Evolutionary conservation across 2,113 vertebrate genomes (phyloP).

Genomic region (Oplegnathus fasciatus): DNA sequence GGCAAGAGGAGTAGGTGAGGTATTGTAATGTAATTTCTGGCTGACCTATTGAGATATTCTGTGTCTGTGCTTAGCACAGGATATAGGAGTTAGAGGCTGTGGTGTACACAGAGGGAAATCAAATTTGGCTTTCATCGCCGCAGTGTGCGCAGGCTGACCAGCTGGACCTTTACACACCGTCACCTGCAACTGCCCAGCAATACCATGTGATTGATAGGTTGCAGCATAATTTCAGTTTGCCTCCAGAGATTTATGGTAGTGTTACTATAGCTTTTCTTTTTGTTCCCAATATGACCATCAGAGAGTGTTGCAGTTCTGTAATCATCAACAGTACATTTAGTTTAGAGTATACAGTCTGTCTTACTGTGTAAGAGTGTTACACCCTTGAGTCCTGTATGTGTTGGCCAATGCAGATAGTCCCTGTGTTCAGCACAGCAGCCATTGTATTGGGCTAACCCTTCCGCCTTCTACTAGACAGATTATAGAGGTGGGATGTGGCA

Average conservation of each 20-base stretch:
- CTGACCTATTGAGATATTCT: slow-evolving; percentile 41
- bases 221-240: slow-evolving; percentile 6
- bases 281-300: not conserved
- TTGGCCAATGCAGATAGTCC: not conserved
- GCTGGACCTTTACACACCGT: slow-evolving; percentile 5
- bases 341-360: no score
- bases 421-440: not conserved
- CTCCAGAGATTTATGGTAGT: not conserved
- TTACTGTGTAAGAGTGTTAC: not conserved
- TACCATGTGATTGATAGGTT: slow-evolving; percentile 23
- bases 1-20: slow-evolving; percentile 45
- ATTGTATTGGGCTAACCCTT: not conserved
- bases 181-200: slow-evolving; percentile 19
- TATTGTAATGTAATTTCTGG: slow-evolving; percentile 47
- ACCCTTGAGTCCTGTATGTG: slow-evolving; percentile 16
- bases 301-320: not conserved
- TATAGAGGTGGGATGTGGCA: slow-evolving; percentile 7
- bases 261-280: not conserved
- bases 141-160: not conserved
- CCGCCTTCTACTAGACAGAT: slow-evolving; percentile 11
- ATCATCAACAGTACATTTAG: slow-evolving; percentile 5
- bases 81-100: slow-evolving; percentile 8
- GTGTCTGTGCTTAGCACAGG: slow-evolving; percentile 11
- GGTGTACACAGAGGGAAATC: slow-evolving; percentile 1
- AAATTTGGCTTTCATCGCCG: slow-evolving; percentile 4